Conservation (phyloP, 2,113 vertebrate species). For the Odocoileus hemionus region DNA sequence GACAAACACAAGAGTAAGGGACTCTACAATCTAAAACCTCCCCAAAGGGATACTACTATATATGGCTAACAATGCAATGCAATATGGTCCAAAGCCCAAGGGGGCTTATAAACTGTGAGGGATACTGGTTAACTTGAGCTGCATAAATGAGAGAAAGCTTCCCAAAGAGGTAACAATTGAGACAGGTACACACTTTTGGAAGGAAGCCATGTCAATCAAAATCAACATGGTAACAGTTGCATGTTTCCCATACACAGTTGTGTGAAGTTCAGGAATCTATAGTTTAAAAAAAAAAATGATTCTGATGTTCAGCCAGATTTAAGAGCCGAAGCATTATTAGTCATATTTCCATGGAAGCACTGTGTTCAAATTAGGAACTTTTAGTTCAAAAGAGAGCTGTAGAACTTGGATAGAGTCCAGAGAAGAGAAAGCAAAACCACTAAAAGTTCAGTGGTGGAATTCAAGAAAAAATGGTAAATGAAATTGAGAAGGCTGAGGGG, state of each 20-base stretch:
- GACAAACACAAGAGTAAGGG: neutral
- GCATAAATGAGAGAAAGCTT: neutral
- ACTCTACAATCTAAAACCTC: neutral
- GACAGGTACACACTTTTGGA: neutral
- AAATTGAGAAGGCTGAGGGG: neutral
- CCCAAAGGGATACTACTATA: neutral
- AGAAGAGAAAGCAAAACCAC: neutral
- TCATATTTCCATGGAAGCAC: slow-evolving; percentile 40
- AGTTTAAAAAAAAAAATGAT: slow-evolving; percentile 22
- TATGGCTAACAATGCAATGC: neutral
- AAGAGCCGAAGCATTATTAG: slow-evolving; percentile 17
- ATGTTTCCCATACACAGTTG: neutral
- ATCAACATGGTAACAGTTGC: neutral
- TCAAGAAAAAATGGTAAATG: neutral
- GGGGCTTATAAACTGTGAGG: neutral
- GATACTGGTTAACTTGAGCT: neutral
- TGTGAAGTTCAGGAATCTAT: neutral
- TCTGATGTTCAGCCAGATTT: slow-evolving; percentile 9
- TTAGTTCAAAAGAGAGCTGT: neutral
- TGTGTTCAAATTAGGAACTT: slow-evolving; percentile 38
- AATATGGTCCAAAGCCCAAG: neutral
- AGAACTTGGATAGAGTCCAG: slow-evolving; percentile 36
- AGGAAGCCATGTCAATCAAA: neutral
- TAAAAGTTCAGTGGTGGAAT: slow-evolving; percentile 1
- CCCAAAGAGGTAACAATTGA: neutral